Base-by-base conservation (phyloP, 2,888 invertebrate species). In the Dusona sp. region DNA sequence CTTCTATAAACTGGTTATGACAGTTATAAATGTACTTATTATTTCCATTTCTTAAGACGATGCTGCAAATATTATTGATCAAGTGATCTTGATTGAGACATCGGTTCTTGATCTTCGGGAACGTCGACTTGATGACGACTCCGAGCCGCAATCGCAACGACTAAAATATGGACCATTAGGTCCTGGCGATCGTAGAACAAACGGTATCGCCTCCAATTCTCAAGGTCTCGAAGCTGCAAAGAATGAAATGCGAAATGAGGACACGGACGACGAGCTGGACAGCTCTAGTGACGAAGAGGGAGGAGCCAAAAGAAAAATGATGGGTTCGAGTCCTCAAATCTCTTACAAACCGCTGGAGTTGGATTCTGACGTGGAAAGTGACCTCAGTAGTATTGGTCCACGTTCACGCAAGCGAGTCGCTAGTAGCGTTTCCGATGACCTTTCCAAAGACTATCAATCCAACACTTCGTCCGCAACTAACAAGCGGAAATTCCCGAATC, bases 351-450 rank as follows among this genome's bases (percentile, higher is more conserved):
- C 93, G 0, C 81, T 94, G 38, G 93, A 92, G 38, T 16, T 93
- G 33, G 93, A 94, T 72, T 94, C 94, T 0, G 94, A 94, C n/a
- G 90, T 90, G 3, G 94, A 93, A 57, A 93, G 91, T 38, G 93
- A 93, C 64, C 84, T 92, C n/a, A 89, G 88, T 45, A 89, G 86
- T 77, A 83, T 88, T 0, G 90, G 88, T 4, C 90, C 92, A 1
- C 90, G 91, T 72, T 91, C 92, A 1, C 88, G 91, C 7, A 90
- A 87, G 78, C 90, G 92, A 6, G 74, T 93, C 7, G 42, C 87
- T 3, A 91, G 90, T 73, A 88, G 85, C n/a, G 88, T 90, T 9
- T 90, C 91, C 33, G 91, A 92, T 13, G 79, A 83, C 38, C 65
- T 51, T n/a, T 68, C 48, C 36, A 72, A 65, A 51, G 73, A 73